Conservation (phyloP, 2,797 vertebrate species). For the Silurus aristotelis region DNA sequence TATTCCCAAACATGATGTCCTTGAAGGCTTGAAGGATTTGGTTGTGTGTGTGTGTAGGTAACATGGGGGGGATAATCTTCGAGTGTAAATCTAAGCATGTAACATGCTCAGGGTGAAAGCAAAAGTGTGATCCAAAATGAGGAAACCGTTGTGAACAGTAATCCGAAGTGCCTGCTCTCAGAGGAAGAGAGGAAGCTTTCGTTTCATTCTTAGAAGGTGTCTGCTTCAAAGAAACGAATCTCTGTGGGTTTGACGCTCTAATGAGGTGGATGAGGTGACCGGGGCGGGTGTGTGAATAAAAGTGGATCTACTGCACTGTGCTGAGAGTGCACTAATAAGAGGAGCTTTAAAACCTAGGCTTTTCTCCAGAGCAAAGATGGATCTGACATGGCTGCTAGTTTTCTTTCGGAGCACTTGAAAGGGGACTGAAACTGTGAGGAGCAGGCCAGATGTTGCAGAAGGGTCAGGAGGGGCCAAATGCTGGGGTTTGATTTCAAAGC, state of each 20-base stretch:
- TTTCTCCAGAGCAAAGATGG: slow-evolving; percentile 19
- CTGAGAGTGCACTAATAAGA: slow-evolving; percentile 4
- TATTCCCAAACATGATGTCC: too few relatives aligned
- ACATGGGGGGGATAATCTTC: background rate
- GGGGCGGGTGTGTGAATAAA: slow-evolving; percentile 17
- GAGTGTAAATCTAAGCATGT: slow-evolving; percentile 15
- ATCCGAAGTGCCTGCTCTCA: slow-evolving; percentile 6
- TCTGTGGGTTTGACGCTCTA: slow-evolving; percentile 22
- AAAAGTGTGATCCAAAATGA: slow-evolving; percentile 25
- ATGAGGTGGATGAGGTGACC: slow-evolving; percentile 7
- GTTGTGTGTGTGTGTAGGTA: background rate
- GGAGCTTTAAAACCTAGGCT: background rate
- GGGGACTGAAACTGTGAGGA: slow-evolving; percentile 26
- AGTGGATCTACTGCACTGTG: slow-evolving; percentile 14
- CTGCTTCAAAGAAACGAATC: slow-evolving; percentile 20
- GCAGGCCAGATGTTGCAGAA: slow-evolving; percentile 47
- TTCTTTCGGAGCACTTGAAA: slow-evolving; percentile 38
- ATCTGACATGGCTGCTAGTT: slow-evolving; percentile 36
- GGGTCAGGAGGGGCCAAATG: slow-evolving; percentile 34
- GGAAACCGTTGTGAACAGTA: background rate
- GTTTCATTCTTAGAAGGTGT: slow-evolving; percentile 18
- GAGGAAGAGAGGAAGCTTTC: background rate
- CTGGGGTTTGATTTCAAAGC: slow-evolving; percentile 45
- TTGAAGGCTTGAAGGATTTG: background rate
- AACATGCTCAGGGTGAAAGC: background rate